Conservation (phyloP, 1,140 invertebrate species). For the Sinonovacula constricta region DNA sequence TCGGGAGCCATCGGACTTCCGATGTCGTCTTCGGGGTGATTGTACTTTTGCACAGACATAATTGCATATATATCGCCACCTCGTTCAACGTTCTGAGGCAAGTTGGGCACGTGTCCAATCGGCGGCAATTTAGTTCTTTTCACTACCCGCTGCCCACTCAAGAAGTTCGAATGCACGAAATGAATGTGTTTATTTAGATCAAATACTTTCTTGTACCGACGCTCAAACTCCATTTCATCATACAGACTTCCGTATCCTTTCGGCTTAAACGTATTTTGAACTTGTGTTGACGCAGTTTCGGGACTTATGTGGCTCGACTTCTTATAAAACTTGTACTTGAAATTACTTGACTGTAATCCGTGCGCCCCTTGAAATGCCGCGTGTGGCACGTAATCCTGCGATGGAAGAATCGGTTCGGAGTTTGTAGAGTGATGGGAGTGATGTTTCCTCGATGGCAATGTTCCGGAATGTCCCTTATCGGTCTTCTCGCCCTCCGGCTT, state of each 20-base stretch:
- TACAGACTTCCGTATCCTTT: constrained; percentile 48
- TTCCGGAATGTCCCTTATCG: no score
- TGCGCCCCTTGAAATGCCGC: constrained; percentile 29
- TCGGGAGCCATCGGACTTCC: neutral
- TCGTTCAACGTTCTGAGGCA: neutral
- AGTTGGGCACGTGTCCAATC: constrained; percentile 31
- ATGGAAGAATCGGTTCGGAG: neutral
- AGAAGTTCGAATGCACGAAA: constrained; percentile 49
- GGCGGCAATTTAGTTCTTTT: constrained; percentile 47
- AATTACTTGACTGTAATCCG: constrained; percentile 17
- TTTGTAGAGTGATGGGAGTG: neutral
- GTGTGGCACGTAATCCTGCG: constrained; percentile 34
- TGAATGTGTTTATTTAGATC: constrained; percentile 49
- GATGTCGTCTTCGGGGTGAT: constrained; percentile 11
- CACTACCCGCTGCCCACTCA: constrained; percentile 35
- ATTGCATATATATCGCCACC: constrained; percentile 40
- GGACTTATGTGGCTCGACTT: neutral
- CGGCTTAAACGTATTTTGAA: constrained; percentile 21
- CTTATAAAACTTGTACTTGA: constrained; percentile 47
- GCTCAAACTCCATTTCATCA: constrained; percentile 46
- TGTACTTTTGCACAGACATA: constrained; percentile 49
- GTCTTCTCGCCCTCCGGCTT: neutral
- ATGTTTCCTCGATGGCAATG: neutral
- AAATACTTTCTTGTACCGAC: constrained; percentile 49
- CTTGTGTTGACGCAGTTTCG: neutral